These are phyloP conservation scores for Meteorus colon DNA, from an alignment of 2,888 invertebrate genomes.

Conservation along the genomic window DNA sequence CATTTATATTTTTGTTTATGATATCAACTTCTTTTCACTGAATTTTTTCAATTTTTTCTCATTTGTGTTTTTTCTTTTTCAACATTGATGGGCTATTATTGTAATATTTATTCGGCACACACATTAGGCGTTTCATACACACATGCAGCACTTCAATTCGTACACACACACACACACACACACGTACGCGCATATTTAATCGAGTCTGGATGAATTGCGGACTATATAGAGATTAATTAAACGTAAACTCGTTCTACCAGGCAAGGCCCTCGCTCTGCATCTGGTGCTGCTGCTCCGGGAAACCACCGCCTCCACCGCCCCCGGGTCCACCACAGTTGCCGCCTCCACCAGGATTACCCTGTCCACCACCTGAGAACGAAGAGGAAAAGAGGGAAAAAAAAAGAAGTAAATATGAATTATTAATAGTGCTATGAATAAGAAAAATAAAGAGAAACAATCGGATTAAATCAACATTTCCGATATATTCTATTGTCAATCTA, in stretches of 20 bases:
- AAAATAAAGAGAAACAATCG: neutral
- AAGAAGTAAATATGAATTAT: constrained; percentile 16
- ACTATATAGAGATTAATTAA: constrained; percentile 60
- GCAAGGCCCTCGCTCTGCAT: constrained; percentile 84
- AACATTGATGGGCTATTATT: constrained; percentile 13
- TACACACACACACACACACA: constrained; percentile 23
- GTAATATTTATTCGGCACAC: constrained; percentile 24
- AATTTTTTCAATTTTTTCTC: constrained; percentile 22
- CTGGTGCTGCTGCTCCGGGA: constrained; percentile 82
- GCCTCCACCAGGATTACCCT: constrained; percentile 80
- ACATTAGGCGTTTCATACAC: constrained; percentile 19
- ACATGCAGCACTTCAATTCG: neutral
- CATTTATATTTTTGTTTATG: neutral
- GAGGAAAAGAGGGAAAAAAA: constrained; percentile 24
- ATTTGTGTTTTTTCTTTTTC: constrained; percentile 13
- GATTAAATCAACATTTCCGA: neutral
- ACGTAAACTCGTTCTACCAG: constrained; percentile 78
- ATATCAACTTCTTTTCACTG: neutral
- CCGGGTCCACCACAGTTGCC: constrained; percentile 83
- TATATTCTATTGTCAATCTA: neutral
- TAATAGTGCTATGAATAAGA: neutral
- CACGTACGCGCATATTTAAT: constrained; percentile 44
- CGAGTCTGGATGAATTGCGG: constrained; percentile 50
- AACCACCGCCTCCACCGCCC: constrained; percentile 77
- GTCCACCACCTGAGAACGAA: constrained; percentile 78